Evolutionary conservation across 1,140 invertebrate species (phyloP).

Genomic region (Drosophila nannoptera): DNA sequence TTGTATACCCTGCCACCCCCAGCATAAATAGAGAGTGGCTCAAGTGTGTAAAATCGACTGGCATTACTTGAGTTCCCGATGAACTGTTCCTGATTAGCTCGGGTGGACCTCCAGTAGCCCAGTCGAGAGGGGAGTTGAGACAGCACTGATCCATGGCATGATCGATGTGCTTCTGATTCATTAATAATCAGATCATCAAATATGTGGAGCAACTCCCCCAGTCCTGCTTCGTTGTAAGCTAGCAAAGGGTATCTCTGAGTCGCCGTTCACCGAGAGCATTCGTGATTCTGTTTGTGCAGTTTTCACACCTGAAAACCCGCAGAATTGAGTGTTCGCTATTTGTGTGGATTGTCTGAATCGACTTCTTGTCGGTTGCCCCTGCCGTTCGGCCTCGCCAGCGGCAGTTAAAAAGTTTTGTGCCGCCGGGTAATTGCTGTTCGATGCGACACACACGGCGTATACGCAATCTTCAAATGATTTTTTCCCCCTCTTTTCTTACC

Average conservation of each 20-base stretch:
- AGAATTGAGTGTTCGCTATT: conserved; percentile 14
- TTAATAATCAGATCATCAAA: too few relatives aligned
- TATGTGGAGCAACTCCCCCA: too few relatives aligned
- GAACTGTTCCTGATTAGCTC: too few relatives aligned
- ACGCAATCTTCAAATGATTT: conserved; percentile 37
- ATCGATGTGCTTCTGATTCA: too few relatives aligned
- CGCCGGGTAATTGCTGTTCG: conserved; percentile 40
- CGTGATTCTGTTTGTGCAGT: conserved; percentile 8
- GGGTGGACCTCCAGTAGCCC: too few relatives aligned
- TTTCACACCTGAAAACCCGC: conserved; percentile 52
- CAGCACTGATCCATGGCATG: too few relatives aligned
- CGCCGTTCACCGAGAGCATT: conserved; percentile 8
- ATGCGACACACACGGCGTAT: conserved; percentile 51
- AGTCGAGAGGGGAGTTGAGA: too few relatives aligned
- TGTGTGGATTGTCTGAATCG: conserved; percentile 44
- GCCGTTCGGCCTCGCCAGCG: background rate
- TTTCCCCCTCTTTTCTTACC: too few relatives aligned
- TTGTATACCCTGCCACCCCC: conserved; percentile 9
- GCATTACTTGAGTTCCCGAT: background rate
- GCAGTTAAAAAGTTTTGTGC: conserved; percentile 19
- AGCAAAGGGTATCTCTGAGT: too few relatives aligned
- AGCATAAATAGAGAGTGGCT: background rate
- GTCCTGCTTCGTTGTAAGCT: too few relatives aligned
- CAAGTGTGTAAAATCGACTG: background rate
- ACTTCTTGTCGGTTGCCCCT: background rate